phyloP scores from a whole-genome alignment of 1,140 invertebrate species.

The Leptinotarsa undecemlineata region DNA sequence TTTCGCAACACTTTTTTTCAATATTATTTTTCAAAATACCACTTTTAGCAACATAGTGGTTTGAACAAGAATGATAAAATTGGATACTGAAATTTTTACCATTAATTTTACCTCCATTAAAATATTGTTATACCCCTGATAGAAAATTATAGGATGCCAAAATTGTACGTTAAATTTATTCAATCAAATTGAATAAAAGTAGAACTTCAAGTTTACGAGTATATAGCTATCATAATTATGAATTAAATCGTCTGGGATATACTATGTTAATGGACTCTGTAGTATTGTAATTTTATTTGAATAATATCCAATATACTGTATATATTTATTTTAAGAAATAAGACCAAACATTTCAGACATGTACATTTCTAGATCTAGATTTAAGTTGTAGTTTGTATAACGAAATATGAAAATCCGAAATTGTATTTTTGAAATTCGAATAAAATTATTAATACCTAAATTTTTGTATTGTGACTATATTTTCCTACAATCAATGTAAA shows the following conservation, averaged over 20 bases:
- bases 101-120: too few relatives aligned
- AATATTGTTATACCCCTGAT: background rate
- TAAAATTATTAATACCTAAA: conserved; percentile 15
- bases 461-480: background rate
- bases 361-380: conserved; percentile 11
- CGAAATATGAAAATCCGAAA: conserved; percentile 11
- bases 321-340: conserved; percentile 4
- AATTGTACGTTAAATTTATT: background rate
- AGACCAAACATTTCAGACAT: background rate
- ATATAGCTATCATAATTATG: too few relatives aligned
- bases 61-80: too few relatives aligned
- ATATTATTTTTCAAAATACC: too few relatives aligned
- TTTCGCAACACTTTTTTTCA: too few relatives aligned
- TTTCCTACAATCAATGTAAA: too few relatives aligned
- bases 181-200: background rate
- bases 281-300: conserved; percentile 21
- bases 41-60: too few relatives aligned
- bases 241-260: background rate
- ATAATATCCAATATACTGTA: conserved; percentile 5
- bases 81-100: too few relatives aligned
- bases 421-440: conserved; percentile 21
- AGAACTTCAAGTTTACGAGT: background rate
- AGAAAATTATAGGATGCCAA: conserved; percentile 1
- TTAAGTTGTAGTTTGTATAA: conserved; percentile 14
- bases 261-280: background rate